Evolutionary conservation across 2,797 vertebrate species (phyloP).

Genomic region (Myotis planiceps): DNA sequence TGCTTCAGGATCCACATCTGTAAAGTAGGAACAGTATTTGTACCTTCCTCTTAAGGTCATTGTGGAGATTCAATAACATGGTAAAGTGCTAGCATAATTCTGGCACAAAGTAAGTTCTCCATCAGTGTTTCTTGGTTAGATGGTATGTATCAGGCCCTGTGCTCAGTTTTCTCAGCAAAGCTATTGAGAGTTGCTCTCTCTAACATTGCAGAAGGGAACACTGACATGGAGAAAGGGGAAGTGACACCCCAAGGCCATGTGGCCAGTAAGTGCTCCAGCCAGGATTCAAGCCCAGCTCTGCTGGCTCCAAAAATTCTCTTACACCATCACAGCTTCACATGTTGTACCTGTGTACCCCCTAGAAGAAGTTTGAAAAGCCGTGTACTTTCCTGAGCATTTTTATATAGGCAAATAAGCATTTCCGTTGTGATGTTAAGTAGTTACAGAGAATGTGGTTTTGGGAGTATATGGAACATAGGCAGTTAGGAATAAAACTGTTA

Average conservation of each 20-base stretch:
- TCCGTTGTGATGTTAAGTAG: background rate
- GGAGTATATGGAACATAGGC: background rate
- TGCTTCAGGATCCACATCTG: background rate
- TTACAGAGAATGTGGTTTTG: background rate
- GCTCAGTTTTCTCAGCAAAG: background rate
- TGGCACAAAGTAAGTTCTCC: background rate
- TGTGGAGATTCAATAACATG: background rate
- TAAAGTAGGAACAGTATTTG: background rate
- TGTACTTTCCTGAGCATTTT: background rate
- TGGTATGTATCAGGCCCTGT: background rate
- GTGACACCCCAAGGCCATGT: background rate
- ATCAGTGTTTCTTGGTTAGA: background rate
- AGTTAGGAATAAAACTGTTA: constrained; percentile 17
- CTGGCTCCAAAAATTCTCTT: background rate
- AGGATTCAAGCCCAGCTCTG: background rate
- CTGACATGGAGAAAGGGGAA: background rate
- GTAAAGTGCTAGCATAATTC: background rate
- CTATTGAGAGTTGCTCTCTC: background rate
- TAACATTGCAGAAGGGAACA: background rate
- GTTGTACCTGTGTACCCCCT: background rate
- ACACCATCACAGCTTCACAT: background rate
- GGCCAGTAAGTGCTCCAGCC: background rate
- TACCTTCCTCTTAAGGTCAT: background rate
- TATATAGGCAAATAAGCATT: background rate
- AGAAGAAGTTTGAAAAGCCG: background rate